Base-by-base conservation (phyloP, 2,888 invertebrate species). In the Salpingus planirostris region DNA sequence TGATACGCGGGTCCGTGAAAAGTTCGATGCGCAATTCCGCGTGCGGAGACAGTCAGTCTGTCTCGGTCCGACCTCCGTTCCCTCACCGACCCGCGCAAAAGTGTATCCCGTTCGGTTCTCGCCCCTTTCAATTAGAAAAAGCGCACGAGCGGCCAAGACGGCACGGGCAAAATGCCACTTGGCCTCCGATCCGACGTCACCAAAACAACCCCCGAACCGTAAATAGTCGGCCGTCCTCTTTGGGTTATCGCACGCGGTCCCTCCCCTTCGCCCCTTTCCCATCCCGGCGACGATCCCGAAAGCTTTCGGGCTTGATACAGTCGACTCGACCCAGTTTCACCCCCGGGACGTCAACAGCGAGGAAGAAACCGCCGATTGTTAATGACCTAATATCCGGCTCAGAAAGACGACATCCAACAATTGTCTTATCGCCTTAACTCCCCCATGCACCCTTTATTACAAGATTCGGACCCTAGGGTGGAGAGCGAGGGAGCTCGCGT, bases 81-180 rank as follows among this genome's bases (percentile, higher is more conserved):
- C n/a, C n/a, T n/a, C n/a, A n/a, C n/a, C n/a, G n/a, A n/a, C n/a
- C n/a, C n/a, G n/a, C n/a, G n/a, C n/a, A n/a, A n/a, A n/a, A n/a
- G n/a, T n/a, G n/a, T n/a, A n/a, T n/a, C n/a, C n/a, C n/a, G n/a
- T n/a, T n/a, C n/a, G n/a, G n/a, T n/a, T n/a, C n/a, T 29, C 30
- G 31, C 25, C 32, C 35, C 33, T 44, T 45, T 44, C 46, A 48
- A 47, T 48, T 48, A 46, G 42, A 39, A 35, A 38, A 33, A 38
- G 38, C 38, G 38, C 36, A 38, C 41, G 28, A 31, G 31, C 30
- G 30, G 6, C 11, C 23, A 23, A 11, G 4, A 23, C 11, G 10
- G 10, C 10, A 23, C 27, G 45, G 46, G 47, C 49, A 49, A 21
- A 21, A 29, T 49, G 49, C 49, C 49, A 49, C 43, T 45, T 47